Evolutionary conservation across 2,888 invertebrate species (phyloP).

Genomic region (Orthonychiurus folsomi): DNA sequence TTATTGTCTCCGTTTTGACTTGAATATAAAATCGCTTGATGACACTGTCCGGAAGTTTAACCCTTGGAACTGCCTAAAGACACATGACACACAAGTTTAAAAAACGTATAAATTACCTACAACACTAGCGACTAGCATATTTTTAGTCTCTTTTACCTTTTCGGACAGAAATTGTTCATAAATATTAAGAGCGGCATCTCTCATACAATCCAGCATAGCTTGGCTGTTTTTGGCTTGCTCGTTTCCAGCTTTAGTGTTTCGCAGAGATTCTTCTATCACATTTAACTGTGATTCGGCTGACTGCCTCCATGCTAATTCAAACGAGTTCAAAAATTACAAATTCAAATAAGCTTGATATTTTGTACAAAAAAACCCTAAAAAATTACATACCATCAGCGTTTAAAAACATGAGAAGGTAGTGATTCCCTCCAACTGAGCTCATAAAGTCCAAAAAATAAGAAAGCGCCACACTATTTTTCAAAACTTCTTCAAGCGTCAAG

Average conservation of each 20-base stretch:
- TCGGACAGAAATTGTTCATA: conserved; percentile 69
- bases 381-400: conserved; percentile 57
- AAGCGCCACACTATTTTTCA: conserved; percentile 67
- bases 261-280: conserved; percentile 46
- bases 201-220: conserved; percentile 45
- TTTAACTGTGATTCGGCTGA: conserved; percentile 62
- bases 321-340: not conserved
- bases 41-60: conserved; percentile 55
- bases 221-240: conserved; percentile 36
- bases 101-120: conserved; percentile 10
- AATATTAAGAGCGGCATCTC: conserved; percentile 55
- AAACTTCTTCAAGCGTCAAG: conserved; percentile 60
- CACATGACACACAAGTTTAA: conserved; percentile 15
- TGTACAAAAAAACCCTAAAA: not conserved
- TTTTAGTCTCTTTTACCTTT: conserved; percentile 46
- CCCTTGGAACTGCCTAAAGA: conserved; percentile 52
- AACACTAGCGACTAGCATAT: not conserved
- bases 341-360: not conserved
- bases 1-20: conserved; percentile 56
- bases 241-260: conserved; percentile 17
- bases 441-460: conserved; percentile 70
- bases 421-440: conserved; percentile 58
- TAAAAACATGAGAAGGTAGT: conserved; percentile 66
- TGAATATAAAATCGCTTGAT: conserved; percentile 54
- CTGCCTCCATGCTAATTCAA: conserved; percentile 56